Conservation (phyloP, 2,888 invertebrate species). For the Daptonema setosum region DNA sequence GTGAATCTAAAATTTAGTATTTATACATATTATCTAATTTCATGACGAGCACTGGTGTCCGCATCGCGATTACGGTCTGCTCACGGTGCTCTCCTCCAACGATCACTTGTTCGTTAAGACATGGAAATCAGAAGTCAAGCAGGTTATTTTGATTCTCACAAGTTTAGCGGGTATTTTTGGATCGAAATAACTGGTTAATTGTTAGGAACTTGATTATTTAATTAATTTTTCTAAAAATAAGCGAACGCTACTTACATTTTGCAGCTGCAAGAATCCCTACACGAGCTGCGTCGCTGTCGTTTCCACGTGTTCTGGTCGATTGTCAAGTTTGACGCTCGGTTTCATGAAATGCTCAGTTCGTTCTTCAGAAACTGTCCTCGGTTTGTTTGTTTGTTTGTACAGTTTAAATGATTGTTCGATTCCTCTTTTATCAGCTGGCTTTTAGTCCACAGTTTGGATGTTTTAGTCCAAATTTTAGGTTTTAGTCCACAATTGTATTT, state of each 20-base stretch:
- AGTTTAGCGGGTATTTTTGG: not conserved
- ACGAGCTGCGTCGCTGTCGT: not conserved
- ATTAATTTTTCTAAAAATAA: not conserved
- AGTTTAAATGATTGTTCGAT: not conserved
- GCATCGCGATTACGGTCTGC: not conserved
- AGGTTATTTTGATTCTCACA: not conserved
- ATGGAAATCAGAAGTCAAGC: not conserved
- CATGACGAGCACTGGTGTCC: not conserved
- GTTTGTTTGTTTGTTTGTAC: not conserved
- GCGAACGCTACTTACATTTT: not conserved
- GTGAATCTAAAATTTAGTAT: too few species aligned
- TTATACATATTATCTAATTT: too few species aligned
- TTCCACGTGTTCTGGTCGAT: not conserved
- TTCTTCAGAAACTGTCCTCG: not conserved
- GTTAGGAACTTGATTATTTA: not conserved
- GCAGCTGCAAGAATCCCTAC: not conserved
- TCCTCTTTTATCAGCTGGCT: too few species aligned
- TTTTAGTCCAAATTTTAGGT: too few species aligned
- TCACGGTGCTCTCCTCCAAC: not conserved
- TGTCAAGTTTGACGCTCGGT: not conserved
- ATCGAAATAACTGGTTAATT: not conserved
- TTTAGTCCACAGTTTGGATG: too few species aligned
- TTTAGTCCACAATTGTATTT: too few species aligned
- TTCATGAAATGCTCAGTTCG: not conserved
- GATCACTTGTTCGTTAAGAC: not conserved